Conservation (phyloP, 1,140 invertebrate genomes). For the Idris sp. region DNA sequence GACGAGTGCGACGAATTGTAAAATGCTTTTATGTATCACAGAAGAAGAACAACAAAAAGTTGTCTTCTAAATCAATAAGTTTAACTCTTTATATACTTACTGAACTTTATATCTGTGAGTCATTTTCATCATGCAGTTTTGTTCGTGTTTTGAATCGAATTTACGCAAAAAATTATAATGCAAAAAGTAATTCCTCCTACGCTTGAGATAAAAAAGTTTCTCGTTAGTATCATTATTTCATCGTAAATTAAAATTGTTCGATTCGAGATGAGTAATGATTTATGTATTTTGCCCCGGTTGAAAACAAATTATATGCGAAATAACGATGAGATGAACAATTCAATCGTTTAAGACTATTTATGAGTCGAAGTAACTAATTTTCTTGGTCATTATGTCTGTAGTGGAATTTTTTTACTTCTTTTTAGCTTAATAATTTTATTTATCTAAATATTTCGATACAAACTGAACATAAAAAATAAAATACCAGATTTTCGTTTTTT, state of each 20-base stretch:
- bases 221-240: conserved; percentile 1
- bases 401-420: too few species aligned
- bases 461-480: too few species aligned
- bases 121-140: neutral
- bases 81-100: neutral
- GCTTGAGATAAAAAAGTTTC: neutral
- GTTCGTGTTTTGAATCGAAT: neutral
- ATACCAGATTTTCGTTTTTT: too few species aligned
- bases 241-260: conserved; percentile 7
- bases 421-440: too few species aligned
- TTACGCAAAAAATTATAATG: conserved; percentile 20
- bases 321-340: conserved; percentile 1
- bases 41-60: too few species aligned
- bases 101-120: neutral
- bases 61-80: too few species aligned
- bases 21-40: too few species aligned
- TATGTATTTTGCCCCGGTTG: conserved; percentile 15
- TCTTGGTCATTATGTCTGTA: too few species aligned
- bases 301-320: conserved; percentile 17
- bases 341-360: neutral
- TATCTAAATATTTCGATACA: too few species aligned
- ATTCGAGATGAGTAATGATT: conserved; percentile 19
- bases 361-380: neutral
- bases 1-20: too few species aligned
- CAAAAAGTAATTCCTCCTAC: conserved; percentile 10